phyloP scores from a whole-genome alignment of 2,797 vertebrate species.

The Gymnothorax reevesii region DNA sequence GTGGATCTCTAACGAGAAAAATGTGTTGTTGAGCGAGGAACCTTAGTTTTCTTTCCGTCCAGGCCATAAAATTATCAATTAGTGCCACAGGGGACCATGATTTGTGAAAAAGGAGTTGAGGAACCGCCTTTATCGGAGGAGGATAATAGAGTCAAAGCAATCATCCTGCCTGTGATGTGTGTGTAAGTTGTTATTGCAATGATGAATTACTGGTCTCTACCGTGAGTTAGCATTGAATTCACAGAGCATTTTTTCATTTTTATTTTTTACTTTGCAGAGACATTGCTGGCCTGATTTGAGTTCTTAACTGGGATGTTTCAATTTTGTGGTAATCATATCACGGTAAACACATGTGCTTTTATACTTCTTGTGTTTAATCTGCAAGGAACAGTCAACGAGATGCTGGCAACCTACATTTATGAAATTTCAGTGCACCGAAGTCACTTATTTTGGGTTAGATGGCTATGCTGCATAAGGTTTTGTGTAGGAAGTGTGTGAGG shows the following conservation, averaged over 20 bases:
- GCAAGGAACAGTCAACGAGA: background rate
- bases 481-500: conserved; percentile 4
- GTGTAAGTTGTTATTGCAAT: background rate
- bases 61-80: no score
- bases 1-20: background rate
- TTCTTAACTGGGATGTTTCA: background rate
- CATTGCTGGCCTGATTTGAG: background rate
- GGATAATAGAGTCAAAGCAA: background rate
- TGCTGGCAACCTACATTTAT: background rate
- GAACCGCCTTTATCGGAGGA: background rate
- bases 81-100: no score
- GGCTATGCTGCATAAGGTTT: background rate
- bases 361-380: background rate
- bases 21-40: no score
- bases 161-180: background rate
- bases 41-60: no score
- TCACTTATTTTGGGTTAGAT: background rate
- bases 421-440: background rate
- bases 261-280: background rate
- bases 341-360: background rate
- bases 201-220: no score
- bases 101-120: background rate
- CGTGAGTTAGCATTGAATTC: no score
- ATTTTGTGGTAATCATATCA: background rate
- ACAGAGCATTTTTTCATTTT: no score